Evolutionary conservation across 2,797 vertebrate genomes (phyloP).

Genomic region (Eospalax fontanierii): DNA sequence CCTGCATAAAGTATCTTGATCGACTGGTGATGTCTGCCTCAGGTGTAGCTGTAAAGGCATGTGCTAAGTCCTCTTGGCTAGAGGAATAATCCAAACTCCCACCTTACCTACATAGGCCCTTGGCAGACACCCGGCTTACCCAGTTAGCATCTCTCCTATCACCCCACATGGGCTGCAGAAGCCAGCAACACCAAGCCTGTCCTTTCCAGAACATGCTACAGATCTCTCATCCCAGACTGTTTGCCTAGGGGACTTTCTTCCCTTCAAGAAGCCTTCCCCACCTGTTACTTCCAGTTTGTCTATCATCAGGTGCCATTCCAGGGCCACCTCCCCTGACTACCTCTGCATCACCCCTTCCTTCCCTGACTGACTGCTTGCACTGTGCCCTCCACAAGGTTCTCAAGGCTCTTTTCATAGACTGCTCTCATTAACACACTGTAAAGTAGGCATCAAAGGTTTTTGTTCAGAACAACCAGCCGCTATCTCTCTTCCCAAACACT

Average conservation of each 20-base stretch:
- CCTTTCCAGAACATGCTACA: constrained; percentile 9
- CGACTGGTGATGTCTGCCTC: background rate
- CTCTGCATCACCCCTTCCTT: background rate
- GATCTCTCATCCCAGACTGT: background rate
- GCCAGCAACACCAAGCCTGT: background rate
- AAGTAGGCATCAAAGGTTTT: too few species aligned
- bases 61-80: background rate
- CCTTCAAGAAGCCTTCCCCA: background rate
- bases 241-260: too few species aligned
- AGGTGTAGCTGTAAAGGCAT: accelerated
- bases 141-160: background rate
- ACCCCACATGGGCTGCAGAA: background rate
- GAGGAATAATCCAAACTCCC: background rate
- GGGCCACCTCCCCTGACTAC: background rate
- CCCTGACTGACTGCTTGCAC: too few species aligned
- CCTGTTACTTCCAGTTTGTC: background rate
- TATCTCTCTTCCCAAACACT: background rate
- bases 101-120: background rate
- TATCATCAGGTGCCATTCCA: background rate
- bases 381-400: too few species aligned
- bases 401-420: too few species aligned
- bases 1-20: background rate
- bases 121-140: background rate
- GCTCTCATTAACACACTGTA: background rate
- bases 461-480: background rate